A percentile compares a stretch with the other conserved stretches of the same genome.
Conservation (phyloP, 2,797 vertebrate species). For the Pelobates cultripes region DNA sequence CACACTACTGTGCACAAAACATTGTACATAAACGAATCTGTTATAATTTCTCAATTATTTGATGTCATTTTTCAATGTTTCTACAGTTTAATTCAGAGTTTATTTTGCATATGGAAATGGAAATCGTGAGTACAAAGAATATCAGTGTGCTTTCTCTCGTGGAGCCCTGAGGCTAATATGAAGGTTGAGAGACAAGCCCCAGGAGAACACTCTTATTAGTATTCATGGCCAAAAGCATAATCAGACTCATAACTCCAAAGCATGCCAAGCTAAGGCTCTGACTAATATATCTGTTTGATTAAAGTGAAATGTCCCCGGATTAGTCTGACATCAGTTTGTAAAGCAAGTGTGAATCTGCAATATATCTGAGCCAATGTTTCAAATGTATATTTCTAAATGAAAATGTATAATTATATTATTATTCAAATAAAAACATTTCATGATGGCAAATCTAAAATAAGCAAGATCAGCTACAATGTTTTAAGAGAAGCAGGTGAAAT, state of each 20-base stretch:
- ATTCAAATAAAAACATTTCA: too few relatives aligned
- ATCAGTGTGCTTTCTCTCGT: not conserved
- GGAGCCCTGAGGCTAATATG: not conserved
- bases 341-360: not conserved
- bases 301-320: not conserved
- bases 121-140: not conserved
- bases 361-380: too few relatives aligned
- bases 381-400: too few relatives aligned
- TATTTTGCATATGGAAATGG: not conserved
- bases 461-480: too few relatives aligned
- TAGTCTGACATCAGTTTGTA: not conserved
- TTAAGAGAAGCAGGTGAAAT: too few relatives aligned
- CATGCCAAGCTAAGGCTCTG: not conserved
- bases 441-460: too few relatives aligned
- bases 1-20: too few relatives aligned
- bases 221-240: conserved; percentile 1
- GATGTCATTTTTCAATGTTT: not conserved
- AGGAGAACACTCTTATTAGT: not conserved
- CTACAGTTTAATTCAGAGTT: not conserved
- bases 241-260: not conserved
- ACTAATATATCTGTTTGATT: not conserved
- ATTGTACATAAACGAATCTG: not conserved
- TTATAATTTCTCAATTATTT: not conserved
- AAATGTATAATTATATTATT: too few relatives aligned
- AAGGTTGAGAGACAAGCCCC: not conserved